These are phyloP conservation scores for Nothoprocta pentlandii DNA, from an alignment of 2,113 vertebrate species.

Conservation along the genomic window DNA sequence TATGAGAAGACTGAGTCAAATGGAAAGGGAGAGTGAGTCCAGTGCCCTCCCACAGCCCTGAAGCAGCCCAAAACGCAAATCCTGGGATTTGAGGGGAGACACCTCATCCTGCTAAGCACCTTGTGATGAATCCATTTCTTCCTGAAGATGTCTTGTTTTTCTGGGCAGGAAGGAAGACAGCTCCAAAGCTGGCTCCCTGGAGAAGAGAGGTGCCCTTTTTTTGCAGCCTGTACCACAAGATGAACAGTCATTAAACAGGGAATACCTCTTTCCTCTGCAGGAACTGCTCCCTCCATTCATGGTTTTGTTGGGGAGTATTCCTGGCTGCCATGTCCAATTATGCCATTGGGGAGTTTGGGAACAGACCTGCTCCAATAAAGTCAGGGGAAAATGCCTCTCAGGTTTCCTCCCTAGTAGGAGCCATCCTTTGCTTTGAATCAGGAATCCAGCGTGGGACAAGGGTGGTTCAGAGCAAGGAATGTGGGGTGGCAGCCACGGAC, in stretches of 20 bases:
- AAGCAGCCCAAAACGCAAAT: slow-evolving; percentile 45
- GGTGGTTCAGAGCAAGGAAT: no score
- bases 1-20: slow-evolving; percentile 71
- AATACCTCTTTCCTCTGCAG: background rate
- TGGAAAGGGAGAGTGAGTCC: slow-evolving; percentile 67
- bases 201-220: background rate
- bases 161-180: background rate
- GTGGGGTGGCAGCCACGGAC: fast-evolving
- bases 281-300: fast-evolving
- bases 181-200: background rate
- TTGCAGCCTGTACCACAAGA: background rate
- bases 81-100: slow-evolving; percentile 43
- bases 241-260: background rate
- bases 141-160: background rate
- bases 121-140: slow-evolving; percentile 60
- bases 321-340: background rate
- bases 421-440: background rate
- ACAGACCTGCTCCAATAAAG: fast-evolving
- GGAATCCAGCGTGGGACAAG: background rate
- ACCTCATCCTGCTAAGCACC: slow-evolving; percentile 27
- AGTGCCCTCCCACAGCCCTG: slow-evolving; percentile 43
- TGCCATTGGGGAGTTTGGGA: background rate
- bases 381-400: background rate
- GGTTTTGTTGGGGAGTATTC: background rate
- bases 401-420: background rate